A percentile compares a stretch with the other conserved stretches of the same genome.
Evolutionary conservation across 2,113 vertebrate genomes (phyloP).

Genomic region (Semicossyphus pulcher): DNA sequence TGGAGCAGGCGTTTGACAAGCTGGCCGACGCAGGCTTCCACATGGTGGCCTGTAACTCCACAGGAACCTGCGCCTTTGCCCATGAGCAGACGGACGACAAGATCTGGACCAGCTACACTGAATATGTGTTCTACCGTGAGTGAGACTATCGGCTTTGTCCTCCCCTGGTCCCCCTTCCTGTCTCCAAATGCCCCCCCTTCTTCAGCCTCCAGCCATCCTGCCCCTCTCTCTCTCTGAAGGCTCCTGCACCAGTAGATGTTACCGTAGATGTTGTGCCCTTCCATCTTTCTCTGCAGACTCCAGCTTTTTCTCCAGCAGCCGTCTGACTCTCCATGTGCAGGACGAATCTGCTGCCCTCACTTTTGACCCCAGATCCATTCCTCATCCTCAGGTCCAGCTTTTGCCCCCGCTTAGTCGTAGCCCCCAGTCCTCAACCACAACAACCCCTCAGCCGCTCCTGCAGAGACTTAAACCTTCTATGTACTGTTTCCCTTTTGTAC

Average conservation of each 20-base stretch:
- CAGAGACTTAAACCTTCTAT: slow-evolving; percentile 67
- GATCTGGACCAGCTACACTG: slow-evolving; percentile 98
- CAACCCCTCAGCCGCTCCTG: slow-evolving; percentile 49
- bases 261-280: slow-evolving; percentile 70
- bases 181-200: slow-evolving; percentile 56
- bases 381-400: slow-evolving; percentile 52
- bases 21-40: slow-evolving; percentile 93
- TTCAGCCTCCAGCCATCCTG: slow-evolving; percentile 64
- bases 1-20: slow-evolving; percentile 97
- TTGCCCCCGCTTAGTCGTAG: slow-evolving; percentile 51
- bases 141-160: slow-evolving; percentile 82
- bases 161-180: slow-evolving; percentile 46
- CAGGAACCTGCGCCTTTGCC: slow-evolving; percentile 92
- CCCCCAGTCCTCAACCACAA: slow-evolving; percentile 44
- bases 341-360: slow-evolving; percentile 32
- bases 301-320: slow-evolving; percentile 51
- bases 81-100: slow-evolving; percentile 96
- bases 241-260: slow-evolving; percentile 73
- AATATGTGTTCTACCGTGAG: slow-evolving; percentile 99
- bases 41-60: slow-evolving; percentile 96
- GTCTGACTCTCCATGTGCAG: slow-evolving; percentile 63
- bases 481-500: slow-evolving; percentile 54
- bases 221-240: slow-evolving; percentile 52
- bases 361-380: slow-evolving; percentile 11
- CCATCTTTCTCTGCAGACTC: slow-evolving; percentile 64